Conservation (phyloP, 2,113 vertebrate species). For the Strix uralensis region DNA sequence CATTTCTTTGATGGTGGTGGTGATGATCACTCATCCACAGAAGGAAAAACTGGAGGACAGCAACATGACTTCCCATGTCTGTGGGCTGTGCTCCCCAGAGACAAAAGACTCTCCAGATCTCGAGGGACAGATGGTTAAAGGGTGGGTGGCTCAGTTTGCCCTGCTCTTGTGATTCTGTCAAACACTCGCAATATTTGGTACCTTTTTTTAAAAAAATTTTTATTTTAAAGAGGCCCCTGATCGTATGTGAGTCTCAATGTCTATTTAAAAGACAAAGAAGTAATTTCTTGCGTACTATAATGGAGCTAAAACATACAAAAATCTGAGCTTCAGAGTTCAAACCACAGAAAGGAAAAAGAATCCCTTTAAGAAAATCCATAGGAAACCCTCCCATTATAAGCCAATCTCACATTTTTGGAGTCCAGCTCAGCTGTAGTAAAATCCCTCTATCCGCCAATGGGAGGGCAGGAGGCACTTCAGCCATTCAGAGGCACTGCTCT, state of each 20-base stretch:
- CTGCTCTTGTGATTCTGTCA: neutral
- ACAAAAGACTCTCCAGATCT: neutral
- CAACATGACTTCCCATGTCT: neutral
- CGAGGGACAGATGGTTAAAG: constrained; percentile 18
- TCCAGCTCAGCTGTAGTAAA: neutral
- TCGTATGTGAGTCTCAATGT: neutral
- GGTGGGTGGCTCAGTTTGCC: neutral
- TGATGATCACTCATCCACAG: neutral
- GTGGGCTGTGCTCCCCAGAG: neutral
- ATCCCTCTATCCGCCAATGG: neutral
- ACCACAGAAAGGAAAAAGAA: neutral
- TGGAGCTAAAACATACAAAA: neutral
- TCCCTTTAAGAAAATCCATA: neutral
- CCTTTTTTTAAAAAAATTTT: neutral
- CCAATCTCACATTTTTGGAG: neutral
- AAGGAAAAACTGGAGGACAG: neutral
- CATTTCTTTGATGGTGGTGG: neutral
- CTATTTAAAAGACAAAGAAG: constrained; percentile 6
- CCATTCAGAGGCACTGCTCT: neutral
- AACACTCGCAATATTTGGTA: neutral
- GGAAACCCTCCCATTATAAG: neutral
- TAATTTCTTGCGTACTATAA: neutral
- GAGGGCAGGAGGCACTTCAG: neutral
- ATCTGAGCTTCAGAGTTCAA: constrained; percentile 16
- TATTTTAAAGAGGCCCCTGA: neutral